Evolutionary conservation across 2,888 invertebrate genomes (phyloP).

Genomic region (Limenitis camilla): DNA sequence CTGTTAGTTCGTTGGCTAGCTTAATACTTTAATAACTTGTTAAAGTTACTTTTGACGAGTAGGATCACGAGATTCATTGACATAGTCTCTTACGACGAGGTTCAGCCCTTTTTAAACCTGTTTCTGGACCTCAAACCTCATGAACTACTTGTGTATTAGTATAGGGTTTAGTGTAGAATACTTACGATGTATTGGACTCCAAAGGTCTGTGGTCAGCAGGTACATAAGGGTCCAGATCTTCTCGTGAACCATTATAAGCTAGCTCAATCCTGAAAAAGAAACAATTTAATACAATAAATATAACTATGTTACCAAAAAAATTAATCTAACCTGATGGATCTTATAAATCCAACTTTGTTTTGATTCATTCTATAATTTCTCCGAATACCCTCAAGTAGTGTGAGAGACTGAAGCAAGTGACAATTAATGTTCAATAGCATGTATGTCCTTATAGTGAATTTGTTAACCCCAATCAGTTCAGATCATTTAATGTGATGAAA

Average conservation of each 20-base stretch:
- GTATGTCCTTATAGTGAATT: constrained; percentile 16
- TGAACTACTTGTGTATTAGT: neutral
- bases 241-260: constrained; percentile 65
- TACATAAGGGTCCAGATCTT: constrained; percentile 63
- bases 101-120: neutral
- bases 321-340: constrained; percentile 1
- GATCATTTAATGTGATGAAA: constrained; percentile 46
- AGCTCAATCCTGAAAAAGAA: constrained; percentile 54
- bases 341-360: neutral
- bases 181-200: constrained; percentile 65
- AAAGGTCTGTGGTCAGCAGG: constrained; percentile 59
- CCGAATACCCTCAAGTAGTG: constrained; percentile 1
- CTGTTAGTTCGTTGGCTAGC: no score
- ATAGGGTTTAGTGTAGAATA: constrained; percentile 14
- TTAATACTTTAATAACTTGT: no score
- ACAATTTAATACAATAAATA: neutral
- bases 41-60: no score
- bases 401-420: neutral
- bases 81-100: no score
- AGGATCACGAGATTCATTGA: no score
- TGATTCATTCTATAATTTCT: neutral
- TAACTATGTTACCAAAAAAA: neutral
- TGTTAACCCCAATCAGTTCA: constrained; percentile 33
- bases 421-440: constrained; percentile 13
- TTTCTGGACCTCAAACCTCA: neutral